Evolutionary conservation across 1,140 invertebrate species (phyloP).

Genomic region (Drosophila elegans): DNA sequence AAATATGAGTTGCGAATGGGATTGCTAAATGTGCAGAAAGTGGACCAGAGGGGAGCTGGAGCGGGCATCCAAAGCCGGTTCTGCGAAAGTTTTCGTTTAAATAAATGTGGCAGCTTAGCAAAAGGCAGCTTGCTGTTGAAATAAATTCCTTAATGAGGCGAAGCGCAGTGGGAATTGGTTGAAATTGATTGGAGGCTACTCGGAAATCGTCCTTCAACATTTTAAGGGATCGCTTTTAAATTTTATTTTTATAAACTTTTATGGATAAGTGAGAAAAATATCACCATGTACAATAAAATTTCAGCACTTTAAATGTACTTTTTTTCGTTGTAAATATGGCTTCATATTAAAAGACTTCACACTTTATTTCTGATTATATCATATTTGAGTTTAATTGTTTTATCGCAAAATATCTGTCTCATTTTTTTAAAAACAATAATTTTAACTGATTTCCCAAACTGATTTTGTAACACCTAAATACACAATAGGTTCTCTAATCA

Average conservation of each 20-base stretch:
- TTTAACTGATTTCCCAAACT: neutral
- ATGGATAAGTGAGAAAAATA: no score
- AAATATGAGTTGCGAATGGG: conserved; percentile 80
- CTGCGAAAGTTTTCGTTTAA: conserved; percentile 54
- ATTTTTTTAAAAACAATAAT: neutral
- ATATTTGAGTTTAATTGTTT: neutral
- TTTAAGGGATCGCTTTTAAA: neutral
- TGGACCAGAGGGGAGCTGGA: conserved; percentile 2
- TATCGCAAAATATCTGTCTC: neutral
- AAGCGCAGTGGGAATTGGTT: conserved; percentile 21
- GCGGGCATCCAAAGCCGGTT: neutral
- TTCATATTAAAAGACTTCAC: neutral
- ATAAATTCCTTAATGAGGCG: conserved; percentile 45
- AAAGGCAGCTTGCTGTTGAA: conserved; percentile 24
- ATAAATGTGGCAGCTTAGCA: conserved; percentile 60
- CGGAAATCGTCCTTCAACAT: conserved; percentile 13
- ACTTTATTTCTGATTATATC: neutral
- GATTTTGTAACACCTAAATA: neutral
- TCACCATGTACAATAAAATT: no score
- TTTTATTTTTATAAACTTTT: no score
- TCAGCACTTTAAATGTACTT: no score
- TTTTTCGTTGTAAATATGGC: no score
- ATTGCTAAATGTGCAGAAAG: conserved; percentile 43
- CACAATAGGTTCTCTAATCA: neutral
- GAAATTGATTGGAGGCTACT: conserved; percentile 33